Evolutionary conservation across 37 sponge, comb jelly and placozoan species (phyloP), one percentile per base, ranked within the genome.

Genomic region (Tethya wilhelma): DNA sequence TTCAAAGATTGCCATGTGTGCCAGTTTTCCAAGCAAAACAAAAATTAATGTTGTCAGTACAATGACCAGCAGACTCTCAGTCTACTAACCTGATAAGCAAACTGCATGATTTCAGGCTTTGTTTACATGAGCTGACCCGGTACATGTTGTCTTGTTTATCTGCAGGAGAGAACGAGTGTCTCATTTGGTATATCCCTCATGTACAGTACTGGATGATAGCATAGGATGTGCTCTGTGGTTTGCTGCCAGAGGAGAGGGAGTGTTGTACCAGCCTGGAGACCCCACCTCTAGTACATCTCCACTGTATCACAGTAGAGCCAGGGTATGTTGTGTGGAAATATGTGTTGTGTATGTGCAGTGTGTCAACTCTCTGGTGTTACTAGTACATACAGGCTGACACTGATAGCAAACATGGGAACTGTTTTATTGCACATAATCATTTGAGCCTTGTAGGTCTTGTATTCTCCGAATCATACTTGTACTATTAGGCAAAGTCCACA

Each of bases 221-320:
- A 91, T 98, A 20, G 99, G 99, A 19, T 94, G 97, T 85, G 97
- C 99, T 5, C 74, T 98, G 60, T 98, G 99, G 99, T 96, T 98
- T 81, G 95, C 91, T 46, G 94, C 99, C 34, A 41, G 93, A 46
- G 99, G 99, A 17, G 26, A 31, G 29, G 99, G 99, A 0, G 2
- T 69, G 14, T 78, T 90, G 38, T 58, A 84, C 67, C 60, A 77
- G 64, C 55, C 32, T 43, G 19, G 9, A 3, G 49, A 64, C 26
- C 46, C 1, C 28, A 42, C 8, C 23, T 8, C 38, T 0, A n/a
- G n/a, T n/a, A n/a, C n/a, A n/a, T n/a, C n/a, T n/a, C n/a, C n/a
- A n/a, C n/a, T n/a, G n/a, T 83, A 83, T 46, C 73, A 62, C 28
- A 78, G 78, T 45, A n/a, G 40, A 44, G 79, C 79, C 4, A 71